These are phyloP conservation scores for Akabosia matsudoensis DNA, from an alignment of 1,140 invertebrate genomes.

Conservation along the genomic window DNA sequence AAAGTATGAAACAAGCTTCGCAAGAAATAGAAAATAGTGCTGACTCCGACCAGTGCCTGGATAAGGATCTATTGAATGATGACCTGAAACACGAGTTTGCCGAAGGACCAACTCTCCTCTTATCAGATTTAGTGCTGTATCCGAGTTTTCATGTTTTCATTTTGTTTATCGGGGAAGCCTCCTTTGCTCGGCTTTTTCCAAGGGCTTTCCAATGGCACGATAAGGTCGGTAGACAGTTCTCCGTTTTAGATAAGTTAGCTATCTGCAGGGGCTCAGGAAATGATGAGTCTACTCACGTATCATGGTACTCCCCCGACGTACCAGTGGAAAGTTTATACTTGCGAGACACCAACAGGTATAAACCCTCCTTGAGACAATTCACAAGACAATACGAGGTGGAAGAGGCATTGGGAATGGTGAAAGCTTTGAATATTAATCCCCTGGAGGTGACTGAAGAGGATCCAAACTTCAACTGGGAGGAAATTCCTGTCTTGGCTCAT, in stretches of 20 bases:
- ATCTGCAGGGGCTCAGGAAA: neutral
- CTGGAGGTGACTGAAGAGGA: slow-evolving; percentile 28
- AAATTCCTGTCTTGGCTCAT: slow-evolving; percentile 67
- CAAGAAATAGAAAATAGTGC: neutral
- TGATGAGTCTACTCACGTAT: neutral
- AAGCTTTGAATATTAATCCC: slow-evolving; percentile 5
- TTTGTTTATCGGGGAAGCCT: slow-evolving; percentile 49
- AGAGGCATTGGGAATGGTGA: slow-evolving; percentile 55
- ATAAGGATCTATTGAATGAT: slow-evolving; percentile 51
- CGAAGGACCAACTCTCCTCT: slow-evolving; percentile 75
- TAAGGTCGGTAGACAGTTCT: slow-evolving; percentile 45
- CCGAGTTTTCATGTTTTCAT: slow-evolving; percentile 67
- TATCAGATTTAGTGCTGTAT: slow-evolving; percentile 79
- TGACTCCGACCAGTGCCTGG: slow-evolving; percentile 45
- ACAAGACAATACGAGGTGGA: slow-evolving; percentile 73
- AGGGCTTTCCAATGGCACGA: slow-evolving; percentile 66
- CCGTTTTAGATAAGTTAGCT: neutral
- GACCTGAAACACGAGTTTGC: slow-evolving; percentile 66
- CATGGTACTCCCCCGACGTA: slow-evolving; percentile 49
- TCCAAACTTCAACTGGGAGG: slow-evolving; percentile 59
- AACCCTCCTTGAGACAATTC: slow-evolving; percentile 66
- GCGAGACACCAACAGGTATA: slow-evolving; percentile 71
- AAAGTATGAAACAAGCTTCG: slow-evolving; percentile 45
- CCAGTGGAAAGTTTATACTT: slow-evolving; percentile 70
- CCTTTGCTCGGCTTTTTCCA: slow-evolving; percentile 60